Evolutionary conservation across 2,113 vertebrate species (phyloP), one percentile per base, ranked within the genome.

Genomic region (Oophaga pumilio): DNA sequence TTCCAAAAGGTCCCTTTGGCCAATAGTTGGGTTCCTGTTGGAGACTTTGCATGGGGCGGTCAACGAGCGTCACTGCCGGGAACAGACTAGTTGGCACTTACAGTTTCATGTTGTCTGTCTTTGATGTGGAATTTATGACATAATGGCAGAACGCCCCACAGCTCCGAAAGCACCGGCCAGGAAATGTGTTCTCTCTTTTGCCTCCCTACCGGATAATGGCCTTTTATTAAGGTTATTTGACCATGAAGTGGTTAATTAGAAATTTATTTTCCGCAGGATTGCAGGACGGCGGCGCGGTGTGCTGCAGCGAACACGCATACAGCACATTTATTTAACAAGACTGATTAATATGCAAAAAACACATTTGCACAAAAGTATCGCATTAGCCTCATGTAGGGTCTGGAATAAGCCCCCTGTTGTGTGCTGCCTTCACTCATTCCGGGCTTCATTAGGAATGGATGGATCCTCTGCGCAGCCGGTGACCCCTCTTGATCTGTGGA

Each of bases 321-420:
- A 60, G 43, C 69, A 53, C 66, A 82, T 82, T 76, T 62, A 74
- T 87, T 82, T 87, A 87, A 82, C 86, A 76, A 87, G 86, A 33
- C 86, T 87, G 86, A 87, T 87, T 82, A 87, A 87, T 82, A 87
- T 87, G 85, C 77, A 80, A 66, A 82, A 43, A 33, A 26, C 76
- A 82, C 76, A 87, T 33, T 87, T 87, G 64, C 76, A 73, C 43
- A 82, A 74, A 43, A 82, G 79, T 49, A 53, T 87, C 68, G 22
- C 79, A 87, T 87, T 87, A 87, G 69, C 86, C 78, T 52, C 86
- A 82, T 87, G 86, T 87, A 82, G 79, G 86, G 86, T 60, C 28
- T 8, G 60, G 68, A 87, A 87, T 87, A 87, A 82, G 68, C 56
- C 78, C 76, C 86, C 86, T 62, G 79, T 87, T 87, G 86, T 81